Percentiles rank a stretch among this genome's conserved stretches.
Conservation (phyloP, 2,113 vertebrate species). For the Antechinus flavipes region DNA sequence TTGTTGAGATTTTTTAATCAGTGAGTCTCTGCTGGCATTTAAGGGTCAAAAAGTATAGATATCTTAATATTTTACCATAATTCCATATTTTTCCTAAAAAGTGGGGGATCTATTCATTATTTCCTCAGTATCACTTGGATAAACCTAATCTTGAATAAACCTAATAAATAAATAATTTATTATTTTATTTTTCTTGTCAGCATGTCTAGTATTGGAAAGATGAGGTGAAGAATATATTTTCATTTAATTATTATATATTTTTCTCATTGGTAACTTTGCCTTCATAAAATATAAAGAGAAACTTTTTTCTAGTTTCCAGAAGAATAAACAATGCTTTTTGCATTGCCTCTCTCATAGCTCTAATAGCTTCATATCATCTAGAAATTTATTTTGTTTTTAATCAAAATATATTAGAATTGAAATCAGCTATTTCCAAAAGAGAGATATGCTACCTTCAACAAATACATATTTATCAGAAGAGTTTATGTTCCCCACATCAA, state of each 20-base stretch:
- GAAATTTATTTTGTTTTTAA: constrained; percentile 11
- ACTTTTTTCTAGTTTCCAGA: constrained; percentile 14
- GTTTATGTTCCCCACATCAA: neutral
- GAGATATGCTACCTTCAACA: neutral
- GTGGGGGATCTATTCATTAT: neutral
- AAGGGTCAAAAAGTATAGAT: neutral
- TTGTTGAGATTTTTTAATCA: neutral
- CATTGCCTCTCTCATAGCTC: neutral
- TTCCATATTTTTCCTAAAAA: neutral
- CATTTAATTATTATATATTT: neutral
- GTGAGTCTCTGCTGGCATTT: neutral
- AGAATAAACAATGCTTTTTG: neutral
- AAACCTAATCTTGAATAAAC: neutral
- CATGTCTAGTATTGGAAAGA: neutral
- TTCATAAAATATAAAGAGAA: neutral
- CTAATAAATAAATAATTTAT: neutral
- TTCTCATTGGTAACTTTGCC: neutral
- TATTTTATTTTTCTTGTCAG: neutral
- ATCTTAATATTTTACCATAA: neutral
- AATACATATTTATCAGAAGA: neutral
- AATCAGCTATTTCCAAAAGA: neutral
- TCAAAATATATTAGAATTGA: neutral
- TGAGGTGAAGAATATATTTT: neutral
- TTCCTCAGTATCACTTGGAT: neutral
- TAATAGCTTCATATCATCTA: neutral